Base-by-base conservation (phyloP, 2,888 invertebrate species). In the Drosophila picticornis region DNA sequence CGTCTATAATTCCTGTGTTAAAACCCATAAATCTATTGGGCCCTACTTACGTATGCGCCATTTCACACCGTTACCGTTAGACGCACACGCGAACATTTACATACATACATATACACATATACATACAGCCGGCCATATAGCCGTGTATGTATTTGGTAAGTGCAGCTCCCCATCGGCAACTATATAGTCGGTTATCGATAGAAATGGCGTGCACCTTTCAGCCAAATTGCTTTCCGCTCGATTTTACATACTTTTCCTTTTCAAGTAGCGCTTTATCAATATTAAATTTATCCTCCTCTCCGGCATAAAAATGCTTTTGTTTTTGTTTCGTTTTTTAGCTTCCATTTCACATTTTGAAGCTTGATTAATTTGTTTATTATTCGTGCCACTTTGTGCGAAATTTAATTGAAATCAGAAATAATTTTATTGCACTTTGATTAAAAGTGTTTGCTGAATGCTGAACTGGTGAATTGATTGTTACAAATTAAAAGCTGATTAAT, bases 1-100 rank as follows among this genome's bases (percentile, higher is more conserved):
- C 81, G 90, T 88, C 86, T 90, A 90, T 90, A 87, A 87, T 90
- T 89, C 90, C 87, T 90, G 87, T 82, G 75, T 72, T 77, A 86
- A 87, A 80, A 84, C 84, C 89, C 89, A 88, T 88, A 88, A 88
- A 88, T 88, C 90, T 76, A 82, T 69, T 43, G 64, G 65, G 72
- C 77, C 63, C 88, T 88, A 81, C 87, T 88, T 88, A 90, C 77
- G 80, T 90, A 90, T 88, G 87, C 90, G 77, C 89, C 89, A 90
- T 88, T 90, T 88, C 87, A 90, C 87, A 88, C 87, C 77, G 83
- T 88, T 78, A 65, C 83, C 86, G 80, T 76, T 88, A 88, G 81
- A 85, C 68, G 72, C 72, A 72, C 75, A 67, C 69, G 51, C 76
- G 25, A 46, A 56, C 62, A 68, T 75, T 66, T 56, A 63, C 73